Conservation (phyloP, 35 echinoderm and acorn worm species). For the Strongylocentrotus purpuratus region DNA sequence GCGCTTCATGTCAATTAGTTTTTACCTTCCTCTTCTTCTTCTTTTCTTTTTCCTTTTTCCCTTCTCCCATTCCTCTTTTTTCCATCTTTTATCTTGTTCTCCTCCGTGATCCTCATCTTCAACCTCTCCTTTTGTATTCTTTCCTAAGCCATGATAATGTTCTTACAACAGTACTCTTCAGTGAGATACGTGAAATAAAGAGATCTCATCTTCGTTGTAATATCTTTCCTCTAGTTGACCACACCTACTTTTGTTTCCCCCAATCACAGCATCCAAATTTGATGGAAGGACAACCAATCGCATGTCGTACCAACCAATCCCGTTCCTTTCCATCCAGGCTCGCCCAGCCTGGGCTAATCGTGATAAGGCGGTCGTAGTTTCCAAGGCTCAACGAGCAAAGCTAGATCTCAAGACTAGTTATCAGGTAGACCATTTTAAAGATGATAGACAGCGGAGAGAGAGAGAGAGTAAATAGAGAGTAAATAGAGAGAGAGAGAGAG, state of each 20-base stretch:
- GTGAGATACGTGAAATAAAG: too few relatives aligned
- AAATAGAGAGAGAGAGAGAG: too few relatives aligned
- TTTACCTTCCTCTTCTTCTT: not conserved
- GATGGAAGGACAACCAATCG: slow-evolving; percentile 82
- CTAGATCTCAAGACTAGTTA: slow-evolving; percentile 75
- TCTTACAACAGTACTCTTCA: too few relatives aligned
- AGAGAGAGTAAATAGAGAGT: too few relatives aligned
- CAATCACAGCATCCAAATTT: slow-evolving; percentile 71
- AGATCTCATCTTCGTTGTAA: too few relatives aligned
- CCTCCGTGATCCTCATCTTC: too few relatives aligned
- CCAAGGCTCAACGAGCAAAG: slow-evolving; percentile 56
- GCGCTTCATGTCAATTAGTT: not conserved
- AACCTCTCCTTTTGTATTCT: too few relatives aligned
- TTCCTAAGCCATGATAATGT: too few relatives aligned
- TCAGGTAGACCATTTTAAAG: slow-evolving; percentile 57
- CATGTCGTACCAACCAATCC: slow-evolving; percentile 84
- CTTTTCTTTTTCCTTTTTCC: not conserved
- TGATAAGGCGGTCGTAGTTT: slow-evolving; percentile 22
- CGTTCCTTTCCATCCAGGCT: not conserved
- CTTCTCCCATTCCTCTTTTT: too few relatives aligned
- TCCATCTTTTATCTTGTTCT: too few relatives aligned
- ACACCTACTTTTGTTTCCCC: not conserved
- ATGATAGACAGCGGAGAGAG: too few relatives aligned
- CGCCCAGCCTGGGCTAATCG: slow-evolving; percentile 82
- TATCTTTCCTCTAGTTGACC: too few relatives aligned